Conservation (phyloP, 2,797 vertebrate species). For the Cyprinella venusta region DNA sequence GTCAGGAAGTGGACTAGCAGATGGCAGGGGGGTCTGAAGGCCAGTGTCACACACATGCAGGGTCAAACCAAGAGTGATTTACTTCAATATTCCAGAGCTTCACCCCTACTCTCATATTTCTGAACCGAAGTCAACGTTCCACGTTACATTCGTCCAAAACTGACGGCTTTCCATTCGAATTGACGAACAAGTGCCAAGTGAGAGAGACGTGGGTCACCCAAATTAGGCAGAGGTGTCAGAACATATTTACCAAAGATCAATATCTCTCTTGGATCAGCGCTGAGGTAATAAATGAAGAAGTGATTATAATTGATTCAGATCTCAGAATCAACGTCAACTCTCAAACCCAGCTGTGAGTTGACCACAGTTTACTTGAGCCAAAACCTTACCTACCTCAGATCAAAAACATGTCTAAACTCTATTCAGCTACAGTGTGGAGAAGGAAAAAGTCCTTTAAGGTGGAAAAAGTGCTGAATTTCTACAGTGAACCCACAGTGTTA, state of each 20-base stretch:
- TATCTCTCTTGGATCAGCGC: constrained; percentile 6
- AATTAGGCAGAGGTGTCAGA: constrained; percentile 34
- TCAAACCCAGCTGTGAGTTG: constrained; percentile 18
- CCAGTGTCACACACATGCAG: constrained; percentile 64
- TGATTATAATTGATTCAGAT: constrained; percentile 30
- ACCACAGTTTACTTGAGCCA: constrained; percentile 26
- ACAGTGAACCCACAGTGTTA: too few relatives aligned
- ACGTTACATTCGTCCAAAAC: constrained; percentile 42
- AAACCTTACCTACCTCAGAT: constrained; percentile 34
- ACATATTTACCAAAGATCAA: constrained; percentile 33
- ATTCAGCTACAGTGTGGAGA: background rate
- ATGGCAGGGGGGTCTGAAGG: constrained; percentile 56
- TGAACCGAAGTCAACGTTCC: constrained; percentile 57
- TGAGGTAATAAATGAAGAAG: constrained; percentile 4
- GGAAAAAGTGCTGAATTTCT: background rate
- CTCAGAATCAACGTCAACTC: constrained; percentile 15
- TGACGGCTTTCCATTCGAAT: background rate
- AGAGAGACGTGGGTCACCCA: constrained; percentile 26
- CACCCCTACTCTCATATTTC: constrained; percentile 67
- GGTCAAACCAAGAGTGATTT: constrained; percentile 65
- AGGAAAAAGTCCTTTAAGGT: background rate
- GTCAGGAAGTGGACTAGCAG: constrained; percentile 69
- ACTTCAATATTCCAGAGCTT: constrained; percentile 67
- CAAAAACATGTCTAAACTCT: constrained; percentile 17
- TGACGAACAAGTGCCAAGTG: background rate